Conservation (phyloP, 2,797 vertebrate species). For the Podarcis lilfordi region DNA sequence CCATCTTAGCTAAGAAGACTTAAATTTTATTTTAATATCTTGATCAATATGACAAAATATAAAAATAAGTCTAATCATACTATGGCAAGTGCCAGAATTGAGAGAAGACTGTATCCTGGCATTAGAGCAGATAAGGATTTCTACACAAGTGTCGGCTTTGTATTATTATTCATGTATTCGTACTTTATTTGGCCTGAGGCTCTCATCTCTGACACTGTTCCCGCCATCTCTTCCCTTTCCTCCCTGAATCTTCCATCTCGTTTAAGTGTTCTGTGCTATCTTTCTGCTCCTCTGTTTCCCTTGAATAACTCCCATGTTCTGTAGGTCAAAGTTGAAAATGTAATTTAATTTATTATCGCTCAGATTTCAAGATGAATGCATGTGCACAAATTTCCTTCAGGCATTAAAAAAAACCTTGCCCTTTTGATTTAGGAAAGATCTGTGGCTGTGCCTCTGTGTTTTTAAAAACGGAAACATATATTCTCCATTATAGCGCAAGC, state of each 20-base stretch:
- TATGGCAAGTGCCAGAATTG: not conserved
- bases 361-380: slow-evolving; percentile 9
- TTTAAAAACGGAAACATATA: not conserved
- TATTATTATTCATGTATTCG: not conserved
- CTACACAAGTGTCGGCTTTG: not conserved
- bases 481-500: not conserved
- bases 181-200: not conserved
- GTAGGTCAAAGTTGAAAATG: slow-evolving; percentile 13
- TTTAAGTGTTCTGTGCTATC: not conserved
- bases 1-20: not conserved
- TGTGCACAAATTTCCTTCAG: not conserved
- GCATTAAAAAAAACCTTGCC: not conserved
- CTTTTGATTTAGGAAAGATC: slow-evolving; percentile 1
- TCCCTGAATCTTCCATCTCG: not conserved
- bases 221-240: not conserved
- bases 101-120: not conserved
- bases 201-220: not conserved
- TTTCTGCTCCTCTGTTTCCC: not conserved
- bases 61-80: not conserved
- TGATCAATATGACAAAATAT: not conserved
- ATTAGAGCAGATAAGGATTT: not conserved
- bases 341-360: slow-evolving; percentile 5
- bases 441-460: not conserved
- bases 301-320: slow-evolving; percentile 6
- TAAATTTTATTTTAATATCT: not conserved